Conservation (phyloP, 2,888 invertebrate species). For the Pelosia muscerda region DNA sequence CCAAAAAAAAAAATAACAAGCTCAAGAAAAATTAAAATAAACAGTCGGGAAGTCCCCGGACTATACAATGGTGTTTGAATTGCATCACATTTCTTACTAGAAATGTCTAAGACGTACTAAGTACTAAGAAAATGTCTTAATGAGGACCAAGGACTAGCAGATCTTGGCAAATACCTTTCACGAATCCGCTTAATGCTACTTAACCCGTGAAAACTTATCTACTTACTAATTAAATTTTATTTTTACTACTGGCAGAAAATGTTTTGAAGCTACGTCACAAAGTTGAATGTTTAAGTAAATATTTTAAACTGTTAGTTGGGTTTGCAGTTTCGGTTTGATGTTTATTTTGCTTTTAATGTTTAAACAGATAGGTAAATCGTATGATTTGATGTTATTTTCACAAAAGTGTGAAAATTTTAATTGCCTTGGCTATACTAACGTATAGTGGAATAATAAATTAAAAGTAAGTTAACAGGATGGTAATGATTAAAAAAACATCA, state of each 20-base stretch:
- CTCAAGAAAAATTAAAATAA: neutral
- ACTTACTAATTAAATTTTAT: slow-evolving; percentile 51
- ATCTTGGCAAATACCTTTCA: slow-evolving; percentile 50
- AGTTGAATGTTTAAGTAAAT: slow-evolving; percentile 42
- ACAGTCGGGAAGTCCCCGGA: neutral
- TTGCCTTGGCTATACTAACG: no score
- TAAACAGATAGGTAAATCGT: neutral
- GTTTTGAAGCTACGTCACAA: slow-evolving; percentile 39
- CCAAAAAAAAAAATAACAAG: neutral
- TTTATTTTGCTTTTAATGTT: neutral
- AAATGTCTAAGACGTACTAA: no score
- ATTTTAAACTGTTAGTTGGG: slow-evolving; percentile 35
- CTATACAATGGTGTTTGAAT: slow-evolving; percentile 10
- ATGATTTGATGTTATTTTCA: no score
- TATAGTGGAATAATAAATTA: no score
- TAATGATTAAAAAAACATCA: no score
- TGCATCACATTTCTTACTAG: slow-evolving; percentile 24
- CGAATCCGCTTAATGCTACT: slow-evolving; percentile 49
- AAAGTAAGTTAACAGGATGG: no score
- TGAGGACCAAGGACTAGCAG: slow-evolving; percentile 46
- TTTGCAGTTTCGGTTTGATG: slow-evolving; percentile 6
- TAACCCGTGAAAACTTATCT: slow-evolving; percentile 53
- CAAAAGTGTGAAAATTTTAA: no score
- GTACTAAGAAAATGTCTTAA: slow-evolving; percentile 50
- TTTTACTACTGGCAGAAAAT: slow-evolving; percentile 45